Conservation (phyloP, 2,888 invertebrate species). For the Iselma pallidipennis region DNA sequence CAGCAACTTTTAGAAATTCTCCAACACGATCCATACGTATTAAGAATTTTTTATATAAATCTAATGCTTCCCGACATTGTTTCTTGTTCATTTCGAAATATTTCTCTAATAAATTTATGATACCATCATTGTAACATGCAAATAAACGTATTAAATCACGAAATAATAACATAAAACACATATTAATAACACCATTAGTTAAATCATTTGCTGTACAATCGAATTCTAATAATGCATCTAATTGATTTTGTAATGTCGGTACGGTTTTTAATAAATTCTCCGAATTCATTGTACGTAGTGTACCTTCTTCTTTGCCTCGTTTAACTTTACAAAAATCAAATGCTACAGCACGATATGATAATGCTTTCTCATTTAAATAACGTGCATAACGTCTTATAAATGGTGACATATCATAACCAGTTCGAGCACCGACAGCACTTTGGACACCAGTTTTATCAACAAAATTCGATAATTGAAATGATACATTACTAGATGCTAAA, state of each 20-base stretch:
- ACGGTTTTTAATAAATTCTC: slow-evolving; percentile 97
- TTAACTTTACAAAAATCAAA: slow-evolving; percentile 99
- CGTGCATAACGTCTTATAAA: slow-evolving; percentile 98
- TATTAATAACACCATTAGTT: slow-evolving; percentile 94
- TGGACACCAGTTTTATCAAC: slow-evolving; percentile 97
- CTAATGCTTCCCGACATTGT: slow-evolving; percentile 96
- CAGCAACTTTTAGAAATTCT: slow-evolving; percentile 90
- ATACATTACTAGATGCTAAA: slow-evolving; percentile 98
- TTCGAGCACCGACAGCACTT: slow-evolving; percentile 76
- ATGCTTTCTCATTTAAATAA: slow-evolving; percentile 98
- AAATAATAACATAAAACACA: slow-evolving; percentile 98
- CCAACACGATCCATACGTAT: slow-evolving; percentile 99
- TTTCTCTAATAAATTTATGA: slow-evolving; percentile 98
- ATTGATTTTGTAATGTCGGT: slow-evolving; percentile 93
- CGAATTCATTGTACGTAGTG: slow-evolving; percentile 95
- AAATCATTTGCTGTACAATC: slow-evolving; percentile 97
- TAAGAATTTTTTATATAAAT: slow-evolving; percentile 98
- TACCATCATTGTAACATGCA: slow-evolving; percentile 99
- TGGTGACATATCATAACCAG: slow-evolving; percentile 97
- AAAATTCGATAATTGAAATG: slow-evolving; percentile 97
- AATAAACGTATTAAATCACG: slow-evolving; percentile 97
- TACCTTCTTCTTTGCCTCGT: slow-evolving; percentile 98
- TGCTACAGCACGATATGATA: slow-evolving; percentile 97
- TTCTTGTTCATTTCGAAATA: slow-evolving; percentile 99
- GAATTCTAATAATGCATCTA: slow-evolving; percentile 96